Base-by-base conservation (phyloP, 2,888 invertebrate species). In the Cristatella mucedo region DNA sequence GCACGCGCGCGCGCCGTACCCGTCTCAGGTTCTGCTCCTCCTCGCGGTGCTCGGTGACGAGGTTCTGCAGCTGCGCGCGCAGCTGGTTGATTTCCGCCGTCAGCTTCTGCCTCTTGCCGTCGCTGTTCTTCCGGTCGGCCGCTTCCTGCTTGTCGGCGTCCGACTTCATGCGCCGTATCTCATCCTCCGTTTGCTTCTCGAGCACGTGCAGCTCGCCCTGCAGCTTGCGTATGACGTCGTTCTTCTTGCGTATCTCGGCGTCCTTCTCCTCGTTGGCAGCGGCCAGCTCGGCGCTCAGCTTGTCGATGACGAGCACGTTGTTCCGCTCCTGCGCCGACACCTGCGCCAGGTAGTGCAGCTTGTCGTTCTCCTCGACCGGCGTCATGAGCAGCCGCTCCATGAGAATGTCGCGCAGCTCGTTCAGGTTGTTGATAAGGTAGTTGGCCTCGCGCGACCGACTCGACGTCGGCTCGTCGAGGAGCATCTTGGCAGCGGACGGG, bases 121-220 rank as follows among this genome's bases (percentile, higher is more conserved):
- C 64, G 39, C 61, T 61, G 49, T 58, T 62, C 45, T 63, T 65
- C 30, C 50, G 46, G 43, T 66, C 64, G 4, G 60, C 54, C 11
- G 51, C 46, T 40, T 63, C 59, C 40, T 65, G 61, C 44, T 63
- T 63, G 38, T 63, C 63, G n/a, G 63, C 62, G 33, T 66, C 66
- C 19, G 53, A 47, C 41, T 57, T 59, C 1, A 56, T 57, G 15
- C 61, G 47, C 2, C 57, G 50, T 34, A 61, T 61, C 38, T 57
- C 54, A 21, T 66, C 66, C 34, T 63, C 60, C 11, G 63, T 56
- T 40, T 56, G 55, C 48, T 61, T 63, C 46, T 64, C 60, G 39
- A 66, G 59, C 42, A 57, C 57, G 31, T 61, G 56, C 4, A 64
- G 51, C 29, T 65, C 62, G 9, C 56, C 31, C 30, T 43, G 38